phyloP scores from a whole-genome alignment of 2,797 vertebrate genomes.

The Trachurus trachurus region DNA sequence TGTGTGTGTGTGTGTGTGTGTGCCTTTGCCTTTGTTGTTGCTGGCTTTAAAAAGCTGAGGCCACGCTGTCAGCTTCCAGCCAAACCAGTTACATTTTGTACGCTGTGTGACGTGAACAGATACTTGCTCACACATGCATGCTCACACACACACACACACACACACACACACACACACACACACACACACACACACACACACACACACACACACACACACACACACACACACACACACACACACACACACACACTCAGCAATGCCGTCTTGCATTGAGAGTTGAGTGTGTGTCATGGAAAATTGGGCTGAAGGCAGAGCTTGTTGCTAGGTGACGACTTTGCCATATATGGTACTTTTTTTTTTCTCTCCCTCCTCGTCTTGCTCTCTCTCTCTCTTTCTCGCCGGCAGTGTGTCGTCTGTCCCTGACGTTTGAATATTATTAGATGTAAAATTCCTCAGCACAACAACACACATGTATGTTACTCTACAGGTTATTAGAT shows the following conservation, averaged over 20 bases:
- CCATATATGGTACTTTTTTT: conserved; percentile 80
- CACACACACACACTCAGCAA: conserved; percentile 36
- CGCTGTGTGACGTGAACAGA: conserved; percentile 55
- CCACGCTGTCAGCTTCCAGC: conserved; percentile 22
- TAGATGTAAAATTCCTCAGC: conserved; percentile 38
- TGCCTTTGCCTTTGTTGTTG: conserved; percentile 31
- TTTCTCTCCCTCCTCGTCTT: conserved; percentile 41
- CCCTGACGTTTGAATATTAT: conserved; percentile 57
- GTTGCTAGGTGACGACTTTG: conserved; percentile 84
- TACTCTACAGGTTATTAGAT: conserved; percentile 1
- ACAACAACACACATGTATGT: conserved; percentile 1
- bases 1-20: too few relatives aligned
- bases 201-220: neutral
- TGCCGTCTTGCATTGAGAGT: conserved; percentile 71
- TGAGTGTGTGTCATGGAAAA: conserved; percentile 89
- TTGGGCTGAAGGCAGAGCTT: conserved; percentile 82
- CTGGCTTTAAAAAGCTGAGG: conserved; percentile 3
- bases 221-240: conserved; percentile 21
- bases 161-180: too few relatives aligned
- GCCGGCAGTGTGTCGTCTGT: conserved; percentile 54
- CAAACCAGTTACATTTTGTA: conserved; percentile 62
- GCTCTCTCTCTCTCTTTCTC: conserved; percentile 48
- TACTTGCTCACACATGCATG: conserved; percentile 71
- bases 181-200: neutral
- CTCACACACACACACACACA: neutral